Evolutionary conservation across 1,140 invertebrate genomes (phyloP), one percentile per base, ranked within the genome.

Genomic region (Danaus plexippus): DNA sequence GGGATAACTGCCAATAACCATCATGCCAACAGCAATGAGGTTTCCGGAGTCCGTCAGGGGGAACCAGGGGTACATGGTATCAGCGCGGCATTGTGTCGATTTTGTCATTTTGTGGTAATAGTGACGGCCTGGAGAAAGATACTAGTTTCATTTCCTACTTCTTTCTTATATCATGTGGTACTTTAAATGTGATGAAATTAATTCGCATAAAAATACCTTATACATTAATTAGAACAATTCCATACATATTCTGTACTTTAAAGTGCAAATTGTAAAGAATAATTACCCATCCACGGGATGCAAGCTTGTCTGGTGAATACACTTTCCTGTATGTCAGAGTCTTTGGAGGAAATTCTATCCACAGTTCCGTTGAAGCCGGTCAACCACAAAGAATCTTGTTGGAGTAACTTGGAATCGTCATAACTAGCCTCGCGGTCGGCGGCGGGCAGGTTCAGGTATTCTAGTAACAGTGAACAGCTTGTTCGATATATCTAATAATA

Each of bases 21-120:
- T 42, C 45, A 73, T 68, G 0, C 76, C 80, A 1, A 66, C 47
- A 3, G 52, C 82, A 8, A 75, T 57, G 1, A 77, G 43, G 43
- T 73, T 54, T 1, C 63, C 66, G 2, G 52, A 58, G 44, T 73
- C 11, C 1, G 67, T 64, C 1, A 79, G 41, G 1, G 65, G 62
- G 66, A 80, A 80, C 71, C 73, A 79, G 0, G 73, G 71, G 44
- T 72, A 67, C 15, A 79, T 8, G 0, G 43, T 54, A 22, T 71
- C 57, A 1, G 65, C 59, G 9, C 44, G 12, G 49, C 79, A 84
- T 0, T 52, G 57, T 4, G 66, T 56, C 0, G 43, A 9, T 8
- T 52, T 10, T 2, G 64, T 64, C 74, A 80, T 83, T 15, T 81
- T 78, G 61, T 84, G 75, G 58, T 81, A 83, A 67, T 76, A 83